phyloP scores from a whole-genome alignment of 2,888 invertebrate genomes.

The Ophion ellenae region DNA sequence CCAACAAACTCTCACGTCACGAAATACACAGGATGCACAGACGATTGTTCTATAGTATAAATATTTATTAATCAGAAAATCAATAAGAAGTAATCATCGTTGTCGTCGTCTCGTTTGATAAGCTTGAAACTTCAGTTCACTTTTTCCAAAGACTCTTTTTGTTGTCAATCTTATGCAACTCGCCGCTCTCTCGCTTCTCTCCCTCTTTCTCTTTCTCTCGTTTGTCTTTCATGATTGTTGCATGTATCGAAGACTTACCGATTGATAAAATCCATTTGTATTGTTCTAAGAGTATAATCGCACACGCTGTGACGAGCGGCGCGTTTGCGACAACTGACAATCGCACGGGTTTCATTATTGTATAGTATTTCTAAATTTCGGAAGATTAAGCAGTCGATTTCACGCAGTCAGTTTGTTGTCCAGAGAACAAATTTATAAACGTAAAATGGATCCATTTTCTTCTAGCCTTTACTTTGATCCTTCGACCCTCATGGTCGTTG shows the following conservation, averaged over 20 bases:
- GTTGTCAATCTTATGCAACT: too few species aligned
- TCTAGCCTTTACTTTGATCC: too few species aligned
- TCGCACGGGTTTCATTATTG: constrained; percentile 66
- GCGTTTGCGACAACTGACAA: constrained; percentile 67
- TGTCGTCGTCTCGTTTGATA: constrained; percentile 44
- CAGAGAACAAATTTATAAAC: too few species aligned
- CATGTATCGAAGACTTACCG: neutral
- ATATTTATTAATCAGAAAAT: constrained; percentile 41
- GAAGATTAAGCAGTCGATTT: neutral
- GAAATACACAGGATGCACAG: neutral
- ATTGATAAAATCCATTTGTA: constrained; percentile 3
- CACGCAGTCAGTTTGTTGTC: neutral
- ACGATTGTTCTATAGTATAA: constrained; percentile 32
- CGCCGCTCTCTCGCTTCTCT: neutral
- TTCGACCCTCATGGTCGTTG: too few species aligned
- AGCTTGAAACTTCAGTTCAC: neutral
- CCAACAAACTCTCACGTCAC: neutral
- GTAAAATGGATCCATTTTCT: too few species aligned
- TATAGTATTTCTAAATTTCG: constrained; percentile 36
- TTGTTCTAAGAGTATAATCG: constrained; percentile 11
- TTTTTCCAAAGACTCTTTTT: too few species aligned
- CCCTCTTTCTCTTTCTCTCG: neutral
- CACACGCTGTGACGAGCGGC: constrained; percentile 38
- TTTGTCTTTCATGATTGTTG: constrained; percentile 19
- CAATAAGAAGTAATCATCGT: constrained; percentile 47